Evolutionary conservation across 1,140 invertebrate species (phyloP).

Genomic region (Tetragnatha versicolor): DNA sequence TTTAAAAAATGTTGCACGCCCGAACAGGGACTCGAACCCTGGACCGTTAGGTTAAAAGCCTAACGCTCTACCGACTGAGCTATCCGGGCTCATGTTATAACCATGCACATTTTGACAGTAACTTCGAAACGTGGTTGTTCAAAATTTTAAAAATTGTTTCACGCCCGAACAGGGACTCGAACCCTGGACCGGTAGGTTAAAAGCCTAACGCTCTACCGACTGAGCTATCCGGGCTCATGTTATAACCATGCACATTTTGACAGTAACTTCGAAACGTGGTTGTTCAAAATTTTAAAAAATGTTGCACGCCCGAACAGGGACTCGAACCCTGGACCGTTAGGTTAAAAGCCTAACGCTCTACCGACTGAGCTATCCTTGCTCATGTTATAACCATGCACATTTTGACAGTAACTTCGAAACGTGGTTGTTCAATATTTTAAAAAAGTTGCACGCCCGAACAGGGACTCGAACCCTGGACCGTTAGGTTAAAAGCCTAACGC

Average conservation of each 20-base stretch:
- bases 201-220: constrained; percentile 49
- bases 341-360: constrained; percentile 51
- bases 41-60: constrained; percentile 49
- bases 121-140: too few species aligned
- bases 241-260: too few species aligned
- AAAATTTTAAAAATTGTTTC: too few species aligned
- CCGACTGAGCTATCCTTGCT: constrained; percentile 49
- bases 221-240: constrained; percentile 44
- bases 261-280: too few species aligned
- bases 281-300: too few species aligned
- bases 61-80: constrained; percentile 49
- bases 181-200: constrained; percentile 48
- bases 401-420: too few species aligned
- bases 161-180: constrained; percentile 49
- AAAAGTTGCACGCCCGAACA: constrained; percentile 43
- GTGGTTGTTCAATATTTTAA: too few species aligned
- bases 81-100: constrained; percentile 40
- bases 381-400: too few species aligned
- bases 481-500: constrained; percentile 50
- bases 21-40: constrained; percentile 51
- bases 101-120: too few species aligned
- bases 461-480: constrained; percentile 45
- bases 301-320: constrained; percentile 44
- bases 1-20: too few species aligned
- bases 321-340: constrained; percentile 46